Conservation (phyloP, 2,888 invertebrate genomes). For the Scaptodrosophila latifasciaeformis region DNA sequence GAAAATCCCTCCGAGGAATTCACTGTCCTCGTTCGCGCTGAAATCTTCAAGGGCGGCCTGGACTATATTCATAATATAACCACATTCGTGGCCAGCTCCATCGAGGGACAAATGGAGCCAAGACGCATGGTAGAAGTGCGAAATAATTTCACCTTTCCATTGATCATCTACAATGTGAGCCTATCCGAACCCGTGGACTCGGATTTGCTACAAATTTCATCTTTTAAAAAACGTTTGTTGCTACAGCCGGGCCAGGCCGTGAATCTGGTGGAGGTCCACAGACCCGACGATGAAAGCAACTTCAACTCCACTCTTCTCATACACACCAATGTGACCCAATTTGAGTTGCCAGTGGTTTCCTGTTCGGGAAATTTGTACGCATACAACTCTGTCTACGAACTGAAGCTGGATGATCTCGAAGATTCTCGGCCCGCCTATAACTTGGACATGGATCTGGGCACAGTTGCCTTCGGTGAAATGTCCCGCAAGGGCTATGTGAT, state of each 20-base stretch:
- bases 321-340: conserved; percentile 76
- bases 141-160: conserved; percentile 84
- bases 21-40: conserved; percentile 68
- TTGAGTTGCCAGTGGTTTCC: conserved; percentile 76
- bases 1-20: conserved; percentile 42
- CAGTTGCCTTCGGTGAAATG: conserved; percentile 70
- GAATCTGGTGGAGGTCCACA: conserved; percentile 60
- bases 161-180: conserved; percentile 84
- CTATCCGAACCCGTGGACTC: conserved; percentile 74
- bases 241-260: conserved; percentile 64
- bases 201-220: conserved; percentile 38
- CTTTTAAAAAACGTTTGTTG: conserved; percentile 31
- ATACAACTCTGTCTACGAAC: conserved; percentile 55
- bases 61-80: conserved; percentile 67
- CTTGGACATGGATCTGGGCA: conserved; percentile 71
- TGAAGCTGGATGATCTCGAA: conserved; percentile 17
- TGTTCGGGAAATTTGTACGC: conserved; percentile 75
- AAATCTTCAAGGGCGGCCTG: conserved; percentile 71
- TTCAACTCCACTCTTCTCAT: conserved; percentile 70
- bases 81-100: conserved; percentile 58
- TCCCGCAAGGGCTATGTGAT: conserved; percentile 70
- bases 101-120: conserved; percentile 56
- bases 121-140: conserved; percentile 79
- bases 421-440: conserved; percentile 38
- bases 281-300: conserved; percentile 60